Base-by-base conservation (phyloP, 2,113 vertebrate genomes). In the Jaculus jaculus region DNA sequence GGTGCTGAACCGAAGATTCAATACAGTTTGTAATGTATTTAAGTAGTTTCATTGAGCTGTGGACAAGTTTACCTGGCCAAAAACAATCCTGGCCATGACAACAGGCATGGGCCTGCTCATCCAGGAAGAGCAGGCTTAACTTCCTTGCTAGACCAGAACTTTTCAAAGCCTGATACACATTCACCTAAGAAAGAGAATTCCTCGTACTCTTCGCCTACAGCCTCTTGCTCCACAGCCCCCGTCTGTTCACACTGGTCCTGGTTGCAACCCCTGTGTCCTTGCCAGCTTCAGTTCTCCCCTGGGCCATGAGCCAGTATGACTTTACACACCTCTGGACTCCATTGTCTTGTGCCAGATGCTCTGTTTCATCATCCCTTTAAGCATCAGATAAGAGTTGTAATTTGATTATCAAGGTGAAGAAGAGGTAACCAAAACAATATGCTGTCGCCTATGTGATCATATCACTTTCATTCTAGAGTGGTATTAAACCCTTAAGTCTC, bases 191-290 rank as follows among this genome's bases (percentile, higher is more conserved):
- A 78, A 2, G 32, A 73, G 26, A 2, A n/a, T 71, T 82, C 32
- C 15, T 21, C 3, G 58, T 65, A 65, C 28, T 1, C 17, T 18
- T 80, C 11, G 79, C 61, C n/a, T 37, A 20, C 4, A 89, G 23
- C 37, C 24, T 7, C 42, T 92, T 15, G 26, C 30, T 30, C 34
- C 28, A 75, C 10, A 32, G 61, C 3, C 30, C 11, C 81, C 11
- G 7, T 7, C 69, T 60, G 5, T 18, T 81, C 23, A 34, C 11
- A 58, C 23, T 65, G 1, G n/a, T 83, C 16, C 34, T 54, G 7
- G 60, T 2, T 7, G 4, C 28, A 65, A 15, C 15, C 34, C 51
- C 12, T 23, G 3, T 0, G 5, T 37, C 9, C 10, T 24, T 9
- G 8, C 16, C 2, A 18, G 7, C n/a, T 17, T 4, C 4, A 47